phyloP scores from a whole-genome alignment of 2,113 vertebrate genomes.

The Heterochromis multidens region DNA sequence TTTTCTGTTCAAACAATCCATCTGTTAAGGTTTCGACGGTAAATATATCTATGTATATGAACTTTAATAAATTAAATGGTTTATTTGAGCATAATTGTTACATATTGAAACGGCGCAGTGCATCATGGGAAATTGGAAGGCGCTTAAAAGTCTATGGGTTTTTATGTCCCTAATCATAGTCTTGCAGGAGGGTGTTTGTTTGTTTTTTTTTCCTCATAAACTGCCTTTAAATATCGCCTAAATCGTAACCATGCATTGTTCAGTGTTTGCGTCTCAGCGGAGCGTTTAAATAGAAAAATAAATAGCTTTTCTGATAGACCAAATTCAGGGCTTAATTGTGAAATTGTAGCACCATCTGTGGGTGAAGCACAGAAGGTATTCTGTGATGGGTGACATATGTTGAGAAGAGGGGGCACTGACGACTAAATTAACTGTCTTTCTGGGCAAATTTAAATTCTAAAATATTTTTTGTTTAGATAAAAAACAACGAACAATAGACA shows the following conservation, averaged over 20 bases:
- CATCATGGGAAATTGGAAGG: constrained; percentile 42
- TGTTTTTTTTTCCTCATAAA: not conserved
- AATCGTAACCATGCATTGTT: not conserved
- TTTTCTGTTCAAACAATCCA: not conserved
- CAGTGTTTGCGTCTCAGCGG: not conserved
- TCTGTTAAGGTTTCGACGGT: rapidly evolving
- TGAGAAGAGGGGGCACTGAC: not conserved
- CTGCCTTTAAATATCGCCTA: not conserved
- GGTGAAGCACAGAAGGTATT: not conserved
- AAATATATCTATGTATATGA: not conserved
- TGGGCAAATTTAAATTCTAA: not conserved
- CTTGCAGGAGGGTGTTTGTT: constrained; percentile 23
- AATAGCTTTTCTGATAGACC: not conserved
- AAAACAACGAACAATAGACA: not conserved
- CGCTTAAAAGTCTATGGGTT: rapidly evolving
- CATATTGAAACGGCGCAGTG: constrained; percentile 26
- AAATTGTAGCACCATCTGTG: not conserved
- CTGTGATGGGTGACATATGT: not conserved
- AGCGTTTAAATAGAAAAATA: not conserved
- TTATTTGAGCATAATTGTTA: not conserved
- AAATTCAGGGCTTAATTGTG: not conserved
- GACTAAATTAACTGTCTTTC: not conserved
- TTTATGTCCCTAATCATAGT: not conserved
- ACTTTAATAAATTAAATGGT: not conserved
- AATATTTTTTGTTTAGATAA: not conserved